These are phyloP conservation scores for Cataglyphis livida DNA, from an alignment of 2,888 invertebrate species.

Conservation along the genomic window DNA sequence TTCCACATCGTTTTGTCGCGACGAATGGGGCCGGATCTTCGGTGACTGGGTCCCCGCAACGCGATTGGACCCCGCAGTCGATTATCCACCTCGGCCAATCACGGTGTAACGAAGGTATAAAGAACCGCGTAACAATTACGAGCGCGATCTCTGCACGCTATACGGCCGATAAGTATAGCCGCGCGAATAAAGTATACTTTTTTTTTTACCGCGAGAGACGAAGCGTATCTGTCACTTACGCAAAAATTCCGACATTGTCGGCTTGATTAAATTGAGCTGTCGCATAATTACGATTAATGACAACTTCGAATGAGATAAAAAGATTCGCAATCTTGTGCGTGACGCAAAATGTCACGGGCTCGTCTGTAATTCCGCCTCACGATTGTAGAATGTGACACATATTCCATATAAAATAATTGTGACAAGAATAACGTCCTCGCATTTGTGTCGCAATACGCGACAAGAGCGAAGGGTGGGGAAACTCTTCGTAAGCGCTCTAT, in stretches of 20 bases:
- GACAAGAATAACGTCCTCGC: constrained; percentile 43
- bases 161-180: constrained; percentile 52
- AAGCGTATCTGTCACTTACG: constrained; percentile 21
- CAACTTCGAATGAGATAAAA: constrained; percentile 13
- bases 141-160: constrained; percentile 64
- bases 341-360: constrained; percentile 19
- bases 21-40: constrained; percentile 83
- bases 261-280: constrained; percentile 22
- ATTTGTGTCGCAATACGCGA: constrained; percentile 12
- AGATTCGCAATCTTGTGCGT: constrained; percentile 38
- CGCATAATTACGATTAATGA: constrained; percentile 31
- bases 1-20: constrained; percentile 68
- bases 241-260: constrained; percentile 37
- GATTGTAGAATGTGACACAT: constrained; percentile 30
- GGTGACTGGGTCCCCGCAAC: constrained; percentile 78
- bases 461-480: constrained; percentile 2
- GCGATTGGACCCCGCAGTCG: constrained; percentile 72
- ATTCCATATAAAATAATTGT: constrained; percentile 31
- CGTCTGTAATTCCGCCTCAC: constrained; percentile 13
- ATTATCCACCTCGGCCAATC: constrained; percentile 75
- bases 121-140: constrained; percentile 63
- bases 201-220: neutral
- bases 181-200: constrained; percentile 17
- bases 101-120: constrained; percentile 65
- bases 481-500: constrained; percentile 28